Evolutionary conservation across 2,797 vertebrate genomes (phyloP), one percentile per base, ranked within the genome.

Genomic region (Euphonia xanthogaster): DNA sequence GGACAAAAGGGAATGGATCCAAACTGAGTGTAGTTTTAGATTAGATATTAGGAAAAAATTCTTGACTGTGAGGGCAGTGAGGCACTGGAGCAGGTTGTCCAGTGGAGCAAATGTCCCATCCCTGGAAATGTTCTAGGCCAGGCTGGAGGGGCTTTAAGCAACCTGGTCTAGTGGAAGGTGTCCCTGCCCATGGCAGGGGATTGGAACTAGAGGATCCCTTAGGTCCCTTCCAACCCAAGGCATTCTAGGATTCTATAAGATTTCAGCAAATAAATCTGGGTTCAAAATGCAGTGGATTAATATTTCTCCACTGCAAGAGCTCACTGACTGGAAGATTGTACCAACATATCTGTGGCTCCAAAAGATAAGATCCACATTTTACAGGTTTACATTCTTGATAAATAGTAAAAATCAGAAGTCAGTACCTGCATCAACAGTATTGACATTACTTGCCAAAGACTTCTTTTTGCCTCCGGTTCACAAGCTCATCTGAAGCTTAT

Each of bases 361-460:
- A 55, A 23, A 67, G 37, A 33, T 8, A 30, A 37, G 27, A 30
- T 21, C 37, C 0, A 0, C 16, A 2, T 53, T 54, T 57, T 47
- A 11, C 21, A 15, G 21, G 30, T 48, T 25, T 23, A 24, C 33
- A 4, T 65, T 68, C 67, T 50, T 50, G 28, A 47, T 50, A 65
- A 58, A 19, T 3, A 17, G 24, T 24, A 45, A 62, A 81, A 62
- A 81, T 17, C 21, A 68, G 35, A 75, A 82, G 17, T 35, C 21
- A 12, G 31, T 22, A 14, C 65, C 45, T 4, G 3, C 45, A 53
- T 33, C 24, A 31, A 11, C 76, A 80, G 4, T 27, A 31, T 3
- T 65, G 67, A 3, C 40, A 2, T 42, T 33, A 31, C 31, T 55
- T 44, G 19, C 70, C 45, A 50, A 35, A 40, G 25, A 37, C 27